Conservation (phyloP, 2,888 invertebrate genomes). For the Melikaiella ostensackeni region DNA sequence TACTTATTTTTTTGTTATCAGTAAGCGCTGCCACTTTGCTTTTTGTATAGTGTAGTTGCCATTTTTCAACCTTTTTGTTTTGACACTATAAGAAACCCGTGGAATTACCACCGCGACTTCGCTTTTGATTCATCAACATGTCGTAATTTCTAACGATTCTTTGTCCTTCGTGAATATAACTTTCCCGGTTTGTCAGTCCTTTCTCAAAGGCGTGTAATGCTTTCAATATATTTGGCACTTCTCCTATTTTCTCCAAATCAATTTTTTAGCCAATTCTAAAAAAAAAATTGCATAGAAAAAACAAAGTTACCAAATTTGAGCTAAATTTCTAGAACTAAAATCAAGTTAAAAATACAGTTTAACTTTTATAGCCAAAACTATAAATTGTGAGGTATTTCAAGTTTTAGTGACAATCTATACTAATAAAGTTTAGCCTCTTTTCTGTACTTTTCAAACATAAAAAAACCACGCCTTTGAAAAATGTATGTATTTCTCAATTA, state of each 20-base stretch:
- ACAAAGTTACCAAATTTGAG: too few species aligned
- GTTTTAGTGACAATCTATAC: background rate
- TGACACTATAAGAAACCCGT: conserved; percentile 13
- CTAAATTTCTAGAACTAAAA: too few species aligned
- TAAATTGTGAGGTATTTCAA: background rate
- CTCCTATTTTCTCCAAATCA: background rate
- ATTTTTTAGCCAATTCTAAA: background rate
- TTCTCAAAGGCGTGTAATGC: background rate
- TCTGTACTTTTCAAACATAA: background rate
- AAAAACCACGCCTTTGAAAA: background rate
- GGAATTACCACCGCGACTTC: background rate
- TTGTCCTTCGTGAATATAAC: background rate
- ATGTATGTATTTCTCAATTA: background rate
- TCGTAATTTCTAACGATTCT: background rate
- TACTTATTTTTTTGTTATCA: conserved; percentile 60
- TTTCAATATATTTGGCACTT: background rate
- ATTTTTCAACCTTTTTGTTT: conserved; percentile 8
- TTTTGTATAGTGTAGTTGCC: conserved; percentile 37
- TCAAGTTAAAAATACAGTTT: too few species aligned
- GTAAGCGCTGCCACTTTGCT: conserved; percentile 53
- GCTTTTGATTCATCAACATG: background rate
- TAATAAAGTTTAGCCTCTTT: background rate
- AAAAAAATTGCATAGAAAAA: background rate
- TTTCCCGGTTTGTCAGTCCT: background rate
- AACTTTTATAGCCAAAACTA: background rate